Percentiles rank a stretch among this genome's conserved stretches.
These are phyloP conservation scores for Connochaetes taurinus DNA, from an alignment of 2,113 vertebrate species.

Conservation along the genomic window DNA sequence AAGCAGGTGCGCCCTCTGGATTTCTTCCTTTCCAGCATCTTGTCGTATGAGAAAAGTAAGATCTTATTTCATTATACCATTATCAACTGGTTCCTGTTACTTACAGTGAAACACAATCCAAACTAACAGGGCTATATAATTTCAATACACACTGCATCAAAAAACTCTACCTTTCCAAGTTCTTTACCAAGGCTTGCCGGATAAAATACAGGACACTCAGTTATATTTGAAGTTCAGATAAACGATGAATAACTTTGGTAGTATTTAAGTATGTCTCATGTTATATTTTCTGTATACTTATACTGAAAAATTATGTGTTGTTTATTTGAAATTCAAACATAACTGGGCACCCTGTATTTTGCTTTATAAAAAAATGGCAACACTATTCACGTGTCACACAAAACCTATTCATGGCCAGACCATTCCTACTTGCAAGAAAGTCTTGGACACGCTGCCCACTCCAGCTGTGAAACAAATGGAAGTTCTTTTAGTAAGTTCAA, in stretches of 20 bases:
- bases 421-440: not conserved
- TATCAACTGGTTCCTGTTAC: not conserved
- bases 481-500: not conserved
- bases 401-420: not conserved
- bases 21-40: conserved; percentile 11
- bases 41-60: not conserved
- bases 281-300: not conserved
- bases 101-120: not conserved
- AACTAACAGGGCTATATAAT: not conserved
- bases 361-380: not conserved
- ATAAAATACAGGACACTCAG: not conserved
- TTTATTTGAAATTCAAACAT: conserved; percentile 15
- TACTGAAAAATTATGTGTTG: not conserved
- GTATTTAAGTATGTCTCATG: not conserved
- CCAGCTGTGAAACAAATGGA: not conserved
- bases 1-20: not conserved
- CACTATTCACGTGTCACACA: not conserved
- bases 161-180: conserved; percentile 1
- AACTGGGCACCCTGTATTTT: not conserved
- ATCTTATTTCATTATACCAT: not conserved
- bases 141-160: not conserved
- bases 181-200: not conserved
- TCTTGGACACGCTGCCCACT: not conserved
- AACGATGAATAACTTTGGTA: not conserved
- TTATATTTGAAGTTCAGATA: not conserved